Evolutionary conservation across 2,113 vertebrate genomes (phyloP), one percentile per base, ranked within the genome.

Genomic region (Excalfactoria chinensis): DNA sequence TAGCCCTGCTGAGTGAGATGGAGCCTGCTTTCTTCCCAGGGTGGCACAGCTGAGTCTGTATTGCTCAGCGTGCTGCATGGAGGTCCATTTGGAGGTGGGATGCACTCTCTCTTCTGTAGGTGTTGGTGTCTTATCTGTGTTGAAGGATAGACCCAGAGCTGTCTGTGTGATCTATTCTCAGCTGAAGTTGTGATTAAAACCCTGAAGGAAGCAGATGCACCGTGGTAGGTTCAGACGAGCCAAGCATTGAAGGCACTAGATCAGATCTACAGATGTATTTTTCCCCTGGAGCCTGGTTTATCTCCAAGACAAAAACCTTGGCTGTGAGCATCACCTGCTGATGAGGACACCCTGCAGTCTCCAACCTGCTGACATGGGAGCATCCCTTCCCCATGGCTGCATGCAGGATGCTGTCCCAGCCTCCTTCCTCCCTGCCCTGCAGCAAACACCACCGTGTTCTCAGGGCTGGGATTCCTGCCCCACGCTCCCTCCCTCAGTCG

Each of bases 401-500:
- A 17, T 22, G 15, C 51, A 30, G n/a, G 53, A 35, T 34, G 8
- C 26, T 10, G 0, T 60, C 59, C 69, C 53, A 64, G 40, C 40
- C 51, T 81, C 55, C 62, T 69, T 67, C 69, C 46, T 81, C 44
- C 64, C 6, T 3, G 34, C 59, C 41, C 32, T 1, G 2, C 21
- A 12, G 21, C 58, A 15, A 9, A 43, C 2, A 0, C 5, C 6
- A 2, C 71, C 78, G 30, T 7, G 48, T 8, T 41, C 1, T 0
- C 37, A 49, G 40, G 37, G 46, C 12, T 51, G 88, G 63, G 37
- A 71, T 30, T 90, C 69, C 46, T n/a, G 7, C 20, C 34, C 28
- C 53, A 9, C 6, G 3, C 46, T 60, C 46, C 25, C 55, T 56
- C 53, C 53, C 16, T 9, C 16, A 16, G 17, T 32, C 53, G 4